Evolutionary conservation across 2,888 invertebrate genomes (phyloP).

Genomic region (Drosophila merina): DNA sequence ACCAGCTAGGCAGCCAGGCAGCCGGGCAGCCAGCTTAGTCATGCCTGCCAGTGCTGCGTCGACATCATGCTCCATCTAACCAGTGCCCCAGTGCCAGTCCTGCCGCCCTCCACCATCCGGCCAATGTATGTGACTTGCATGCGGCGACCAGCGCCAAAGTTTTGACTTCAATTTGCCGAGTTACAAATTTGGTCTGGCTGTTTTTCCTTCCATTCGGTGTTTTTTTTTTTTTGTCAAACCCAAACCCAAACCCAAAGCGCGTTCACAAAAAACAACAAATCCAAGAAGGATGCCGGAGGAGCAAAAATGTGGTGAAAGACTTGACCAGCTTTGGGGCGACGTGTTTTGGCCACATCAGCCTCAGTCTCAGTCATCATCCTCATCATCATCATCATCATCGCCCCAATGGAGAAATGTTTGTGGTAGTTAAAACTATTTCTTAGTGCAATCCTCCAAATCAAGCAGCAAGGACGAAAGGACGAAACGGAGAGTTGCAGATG

Average conservation of each 20-base stretch:
- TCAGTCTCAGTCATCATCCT: conserved; percentile 42
- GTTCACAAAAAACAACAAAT: conserved; percentile 16
- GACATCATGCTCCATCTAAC: conserved; percentile 38
- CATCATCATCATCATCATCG: conserved; percentile 24
- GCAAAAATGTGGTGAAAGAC: conserved; percentile 56
- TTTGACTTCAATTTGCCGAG: conserved; percentile 73
- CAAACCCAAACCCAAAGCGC: conserved; percentile 6
- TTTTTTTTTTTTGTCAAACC: background rate
- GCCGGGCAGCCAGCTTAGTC: conserved; percentile 42
- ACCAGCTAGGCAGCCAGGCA: conserved; percentile 9
- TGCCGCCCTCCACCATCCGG: background rate
- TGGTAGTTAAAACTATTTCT: conserved; percentile 30
- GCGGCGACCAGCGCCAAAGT: conserved; percentile 66
- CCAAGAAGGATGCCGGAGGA: conserved; percentile 40
- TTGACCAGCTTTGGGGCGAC: conserved; percentile 57
- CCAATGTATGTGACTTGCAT: conserved; percentile 68
- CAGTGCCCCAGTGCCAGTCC: background rate
- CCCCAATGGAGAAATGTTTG: conserved; percentile 4
- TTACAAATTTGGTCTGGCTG: conserved; percentile 50
- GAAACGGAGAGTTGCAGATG: conserved; percentile 19
- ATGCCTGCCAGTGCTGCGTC: conserved; percentile 53
- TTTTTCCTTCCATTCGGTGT: conserved; percentile 8
- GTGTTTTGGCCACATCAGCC: conserved; percentile 50
- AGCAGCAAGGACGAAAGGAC: background rate
- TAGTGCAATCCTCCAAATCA: conserved; percentile 20